phyloP scores from a whole-genome alignment of 2,797 vertebrate genomes.

The Gila robusta region DNA sequence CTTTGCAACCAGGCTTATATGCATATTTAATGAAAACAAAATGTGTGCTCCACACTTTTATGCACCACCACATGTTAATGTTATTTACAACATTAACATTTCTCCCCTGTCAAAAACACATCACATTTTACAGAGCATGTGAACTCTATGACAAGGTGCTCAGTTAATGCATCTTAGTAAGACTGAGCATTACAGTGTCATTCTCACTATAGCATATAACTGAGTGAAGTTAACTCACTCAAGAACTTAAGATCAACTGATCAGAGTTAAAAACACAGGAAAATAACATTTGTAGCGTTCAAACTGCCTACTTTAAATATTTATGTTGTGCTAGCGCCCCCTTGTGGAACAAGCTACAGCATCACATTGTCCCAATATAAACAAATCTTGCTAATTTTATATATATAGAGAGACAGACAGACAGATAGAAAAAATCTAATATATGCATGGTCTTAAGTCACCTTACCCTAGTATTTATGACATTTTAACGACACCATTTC shows the following conservation, averaged over 20 bases:
- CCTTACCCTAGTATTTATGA: not conserved
- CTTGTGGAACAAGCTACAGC: slow-evolving; percentile 65
- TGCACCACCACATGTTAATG: not conserved
- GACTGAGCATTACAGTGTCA: not conserved
- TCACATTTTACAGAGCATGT: not conserved
- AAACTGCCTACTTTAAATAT: slow-evolving; percentile 43
- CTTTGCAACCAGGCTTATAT: slow-evolving; percentile 44
- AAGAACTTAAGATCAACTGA: slow-evolving; percentile 57
- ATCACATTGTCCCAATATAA: not conserved
- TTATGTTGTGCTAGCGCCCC: slow-evolving; percentile 58
- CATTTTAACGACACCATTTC: not conserved
- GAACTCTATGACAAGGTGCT: not conserved
- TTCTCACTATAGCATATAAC: not conserved
- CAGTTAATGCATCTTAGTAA: slow-evolving; percentile 1
- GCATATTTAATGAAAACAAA: slow-evolving; percentile 54
- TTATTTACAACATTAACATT: slow-evolving; percentile 2
- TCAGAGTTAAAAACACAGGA: slow-evolving; percentile 40
- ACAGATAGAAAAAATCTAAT: not conserved
- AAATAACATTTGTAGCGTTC: slow-evolving; percentile 43
- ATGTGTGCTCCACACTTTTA: slow-evolving; percentile 16
- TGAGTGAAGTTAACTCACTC: slow-evolving; percentile 37
- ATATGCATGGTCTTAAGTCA: not conserved
- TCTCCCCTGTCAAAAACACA: not conserved
- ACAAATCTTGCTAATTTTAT: not conserved
- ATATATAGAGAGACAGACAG: no score